A percentile compares a stretch with the other conserved stretches of the same genome.
Conservation (phyloP, 1,140 invertebrate genomes). For the Magallana angulata region DNA sequence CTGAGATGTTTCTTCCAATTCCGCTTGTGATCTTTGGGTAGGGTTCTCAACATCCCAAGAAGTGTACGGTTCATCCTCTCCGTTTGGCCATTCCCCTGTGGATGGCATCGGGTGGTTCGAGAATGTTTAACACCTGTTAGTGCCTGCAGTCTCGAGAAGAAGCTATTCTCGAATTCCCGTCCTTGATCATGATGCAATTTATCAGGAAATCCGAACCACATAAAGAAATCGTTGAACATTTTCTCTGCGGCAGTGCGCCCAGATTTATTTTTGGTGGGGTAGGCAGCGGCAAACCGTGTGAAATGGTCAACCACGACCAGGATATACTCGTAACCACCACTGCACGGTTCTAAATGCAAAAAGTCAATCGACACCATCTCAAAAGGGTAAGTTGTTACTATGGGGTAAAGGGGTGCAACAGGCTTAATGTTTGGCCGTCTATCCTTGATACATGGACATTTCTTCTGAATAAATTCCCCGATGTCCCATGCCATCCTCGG, state of each 20-base stretch:
- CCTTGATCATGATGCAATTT: constrained; percentile 48
- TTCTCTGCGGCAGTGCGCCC: constrained; percentile 52
- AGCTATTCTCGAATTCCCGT: constrained; percentile 48
- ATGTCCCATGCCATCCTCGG: constrained; percentile 48
- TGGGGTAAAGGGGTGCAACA: constrained; percentile 50
- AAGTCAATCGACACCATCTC: neutral
- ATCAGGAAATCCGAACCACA: constrained; percentile 61
- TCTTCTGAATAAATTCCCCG: constrained; percentile 33
- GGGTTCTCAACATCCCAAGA: constrained; percentile 50
- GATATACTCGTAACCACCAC: constrained; percentile 61
- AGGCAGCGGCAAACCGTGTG: constrained; percentile 60
- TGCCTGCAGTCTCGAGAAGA: constrained; percentile 31
- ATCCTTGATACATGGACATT: constrained; percentile 46
- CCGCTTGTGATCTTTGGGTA: constrained; percentile 47
- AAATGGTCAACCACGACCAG: constrained; percentile 67
- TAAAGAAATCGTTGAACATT: constrained; percentile 57
- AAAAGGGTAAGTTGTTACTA: constrained; percentile 20
- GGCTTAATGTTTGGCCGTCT: neutral
- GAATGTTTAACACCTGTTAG: constrained; percentile 19
- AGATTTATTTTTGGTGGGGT: constrained; percentile 55
- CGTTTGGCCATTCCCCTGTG: neutral
- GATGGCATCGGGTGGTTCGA: constrained; percentile 45
- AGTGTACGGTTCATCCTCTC: constrained; percentile 44
- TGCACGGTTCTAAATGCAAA: constrained; percentile 54
- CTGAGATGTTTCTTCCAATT: constrained; percentile 57